Evolutionary conservation across 2,113 vertebrate genomes (phyloP).

Genomic region (Caretta caretta): DNA sequence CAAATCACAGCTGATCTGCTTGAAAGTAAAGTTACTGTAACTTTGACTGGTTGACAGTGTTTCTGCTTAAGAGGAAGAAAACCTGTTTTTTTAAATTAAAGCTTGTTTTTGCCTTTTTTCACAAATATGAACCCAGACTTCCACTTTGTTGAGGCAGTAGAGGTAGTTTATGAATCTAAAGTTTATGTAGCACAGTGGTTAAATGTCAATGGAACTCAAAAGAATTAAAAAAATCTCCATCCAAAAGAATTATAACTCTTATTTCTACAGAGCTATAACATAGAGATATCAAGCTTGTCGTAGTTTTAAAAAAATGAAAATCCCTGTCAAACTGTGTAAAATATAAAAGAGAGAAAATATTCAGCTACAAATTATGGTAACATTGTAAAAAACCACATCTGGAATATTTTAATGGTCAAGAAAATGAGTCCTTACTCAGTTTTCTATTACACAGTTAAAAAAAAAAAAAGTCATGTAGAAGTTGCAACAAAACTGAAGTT

Average conservation of each 20-base stretch:
- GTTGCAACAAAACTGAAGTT: too few species aligned
- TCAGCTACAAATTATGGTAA: neutral
- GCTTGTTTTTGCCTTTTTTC: neutral
- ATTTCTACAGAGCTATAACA: neutral
- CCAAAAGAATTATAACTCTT: neutral
- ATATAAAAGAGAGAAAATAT: neutral
- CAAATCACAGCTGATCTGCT: rapidly evolving
- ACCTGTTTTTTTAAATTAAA: neutral
- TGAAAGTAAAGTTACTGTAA: conserved; percentile 18
- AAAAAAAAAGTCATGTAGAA: too few species aligned
- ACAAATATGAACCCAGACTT: neutral
- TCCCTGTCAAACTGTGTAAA: neutral
- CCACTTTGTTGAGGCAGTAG: neutral
- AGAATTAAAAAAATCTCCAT: neutral
- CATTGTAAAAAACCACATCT: neutral
- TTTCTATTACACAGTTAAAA: too few species aligned
- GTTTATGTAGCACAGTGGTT: neutral
- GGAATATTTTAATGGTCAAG: too few species aligned
- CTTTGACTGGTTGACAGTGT: conserved; percentile 35
- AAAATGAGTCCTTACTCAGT: too few species aligned
- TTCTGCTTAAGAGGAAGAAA: conserved; percentile 51
- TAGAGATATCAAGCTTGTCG: neutral
- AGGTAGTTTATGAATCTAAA: neutral
- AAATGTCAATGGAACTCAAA: neutral
- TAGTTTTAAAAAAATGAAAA: neutral